Evolutionary conservation across 35 echinoderm and acorn worm species (phyloP).

Genomic region (Diadema setosum): DNA sequence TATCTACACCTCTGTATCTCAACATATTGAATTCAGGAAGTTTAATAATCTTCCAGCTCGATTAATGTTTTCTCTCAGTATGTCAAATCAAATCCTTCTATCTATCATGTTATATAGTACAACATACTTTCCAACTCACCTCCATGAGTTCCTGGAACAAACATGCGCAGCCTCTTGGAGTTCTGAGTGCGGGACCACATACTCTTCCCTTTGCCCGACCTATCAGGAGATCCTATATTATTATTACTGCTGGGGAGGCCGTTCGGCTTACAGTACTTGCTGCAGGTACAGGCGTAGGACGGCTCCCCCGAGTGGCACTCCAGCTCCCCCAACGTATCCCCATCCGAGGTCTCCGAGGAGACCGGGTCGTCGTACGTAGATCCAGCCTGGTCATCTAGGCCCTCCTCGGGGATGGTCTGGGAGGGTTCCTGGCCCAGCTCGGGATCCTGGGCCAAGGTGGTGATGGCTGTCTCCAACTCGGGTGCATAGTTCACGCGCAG

Average conservation of each 20-base stretch:
- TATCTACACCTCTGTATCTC: too few species aligned
- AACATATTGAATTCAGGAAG: too few species aligned
- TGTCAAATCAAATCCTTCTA: too few species aligned
- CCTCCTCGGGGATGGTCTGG: neutral
- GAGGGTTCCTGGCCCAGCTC: neutral
- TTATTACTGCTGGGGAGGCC: conserved; percentile 16
- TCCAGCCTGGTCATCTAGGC: neutral
- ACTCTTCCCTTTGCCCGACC: conserved; percentile 63
- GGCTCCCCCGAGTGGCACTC: conserved; percentile 13
- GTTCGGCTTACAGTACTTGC: conserved; percentile 77
- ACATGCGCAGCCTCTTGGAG: conserved; percentile 73
- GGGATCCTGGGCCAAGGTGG: neutral
- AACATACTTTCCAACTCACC: conserved; percentile 37
- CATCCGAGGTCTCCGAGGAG: neutral
- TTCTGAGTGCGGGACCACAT: conserved; percentile 89
- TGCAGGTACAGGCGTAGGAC: conserved; percentile 73
- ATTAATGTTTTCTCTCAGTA: too few species aligned
- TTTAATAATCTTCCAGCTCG: too few species aligned
- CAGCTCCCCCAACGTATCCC: conserved; percentile 32
- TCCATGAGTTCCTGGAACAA: conserved; percentile 74
- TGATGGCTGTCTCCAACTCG: neutral
- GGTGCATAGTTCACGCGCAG: conserved; percentile 8
- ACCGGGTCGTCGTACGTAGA: conserved; percentile 10
- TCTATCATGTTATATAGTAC: neutral
- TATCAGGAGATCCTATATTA: conserved; percentile 26